Percentiles rank a stretch among this genome's conserved stretches.
Evolutionary conservation across 2,113 vertebrate species (phyloP).

Genomic region (Polypterus bichir): DNA sequence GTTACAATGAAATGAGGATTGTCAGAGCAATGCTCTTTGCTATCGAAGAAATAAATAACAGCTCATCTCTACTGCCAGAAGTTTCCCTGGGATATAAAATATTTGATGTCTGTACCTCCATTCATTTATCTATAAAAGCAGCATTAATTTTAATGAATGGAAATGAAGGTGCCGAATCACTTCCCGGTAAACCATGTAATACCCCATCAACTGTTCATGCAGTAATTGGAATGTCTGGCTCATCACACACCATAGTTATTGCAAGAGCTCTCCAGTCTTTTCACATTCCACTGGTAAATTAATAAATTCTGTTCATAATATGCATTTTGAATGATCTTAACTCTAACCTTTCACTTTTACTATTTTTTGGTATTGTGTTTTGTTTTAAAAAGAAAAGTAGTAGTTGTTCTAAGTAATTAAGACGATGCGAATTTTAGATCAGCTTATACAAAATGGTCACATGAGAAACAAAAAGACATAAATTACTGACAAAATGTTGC

Average conservation of each 20-base stretch:
- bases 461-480: neutral
- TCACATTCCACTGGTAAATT: slow-evolving; percentile 19
- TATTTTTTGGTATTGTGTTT: neutral
- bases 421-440: neutral
- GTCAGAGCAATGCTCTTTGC: slow-evolving; percentile 18
- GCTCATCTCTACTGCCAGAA: slow-evolving; percentile 4
- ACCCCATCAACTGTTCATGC: slow-evolving; percentile 14
- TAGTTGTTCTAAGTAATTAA: neutral
- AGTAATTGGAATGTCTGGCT: slow-evolving; percentile 7
- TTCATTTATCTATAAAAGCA: slow-evolving; percentile 1
- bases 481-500: too few relatives aligned
- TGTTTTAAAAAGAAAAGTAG: neutral
- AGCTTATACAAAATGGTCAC: neutral
- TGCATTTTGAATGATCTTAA: neutral
- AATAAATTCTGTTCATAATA: neutral
- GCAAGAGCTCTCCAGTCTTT: slow-evolving; percentile 6
- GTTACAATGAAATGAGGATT: slow-evolving; percentile 37
- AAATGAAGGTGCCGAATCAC: neutral
- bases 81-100: slow-evolving; percentile 15
- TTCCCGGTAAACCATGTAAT: neutral
- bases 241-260: slow-evolving; percentile 6
- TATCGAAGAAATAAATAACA: slow-evolving; percentile 16
- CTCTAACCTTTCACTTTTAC: neutral
- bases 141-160: slow-evolving; percentile 1
- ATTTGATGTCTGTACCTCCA: slow-evolving; percentile 8